Evolutionary conservation across 2,113 vertebrate genomes (phyloP), one percentile per base, ranked within the genome.

Genomic region (Eulemur rufifrons): DNA sequence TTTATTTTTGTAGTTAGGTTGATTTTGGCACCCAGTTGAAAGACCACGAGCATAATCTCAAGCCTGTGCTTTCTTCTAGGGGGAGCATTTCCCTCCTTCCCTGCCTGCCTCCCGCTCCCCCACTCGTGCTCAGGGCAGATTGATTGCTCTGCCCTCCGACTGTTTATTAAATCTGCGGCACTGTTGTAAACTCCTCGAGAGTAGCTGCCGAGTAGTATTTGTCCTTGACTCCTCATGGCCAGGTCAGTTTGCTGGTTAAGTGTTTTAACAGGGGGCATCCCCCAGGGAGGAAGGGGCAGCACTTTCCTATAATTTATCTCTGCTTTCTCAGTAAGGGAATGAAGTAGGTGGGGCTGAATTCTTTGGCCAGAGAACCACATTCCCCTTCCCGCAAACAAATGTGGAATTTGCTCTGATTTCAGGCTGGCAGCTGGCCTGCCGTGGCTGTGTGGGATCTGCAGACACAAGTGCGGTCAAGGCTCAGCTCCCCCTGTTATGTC

Each of bases 241-340:
- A 15, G 86, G 89, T 68, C 54, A 8, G 21, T 6, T 37, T 20
- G 29, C 27, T 34, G 39, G 12, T 25, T 8, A 20, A 61, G 91
- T 54, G 61, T 52, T 66, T 59, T 21, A 34, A 45, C 66, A 80
- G 89, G 64, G n/a, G 45, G 39, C 50, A 2, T 50, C 23, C 74
- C 34, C 81, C 21, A 1, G 71, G 71, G 83, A 86, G 91, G 82
- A 88, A 88, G 78, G 86, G 73, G n/a, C 14, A 39, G 52, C 94
- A 34, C 84, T 94, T 95, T 42, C 76, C 56, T 93, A 83, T 66
- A 1, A 69, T 71, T 95, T 66, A 71, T n/a, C 80, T 84, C 89
- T 92, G 89, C 50, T 84, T 86, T 85, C 89, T 73, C 59, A 2
- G 73, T 78, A 5, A n/a, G 10, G 37, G 87, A 86, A 63, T 2